Conservation (phyloP, 2,888 invertebrate genomes). For the Mactromeris polynyma region DNA sequence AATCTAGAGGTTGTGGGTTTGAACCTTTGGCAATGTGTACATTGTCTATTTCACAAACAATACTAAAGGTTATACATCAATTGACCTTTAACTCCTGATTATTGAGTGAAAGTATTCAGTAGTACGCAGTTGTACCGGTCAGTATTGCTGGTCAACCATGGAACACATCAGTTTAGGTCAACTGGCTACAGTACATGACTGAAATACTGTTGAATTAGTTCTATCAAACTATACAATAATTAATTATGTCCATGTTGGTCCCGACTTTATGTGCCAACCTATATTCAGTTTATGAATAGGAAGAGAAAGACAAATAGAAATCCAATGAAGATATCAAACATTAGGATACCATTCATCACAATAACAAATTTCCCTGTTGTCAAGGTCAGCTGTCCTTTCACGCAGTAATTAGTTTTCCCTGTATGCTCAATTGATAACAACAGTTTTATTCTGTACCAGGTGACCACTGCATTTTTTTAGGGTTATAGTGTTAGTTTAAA, state of each 20-base stretch:
- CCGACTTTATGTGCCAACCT: background rate
- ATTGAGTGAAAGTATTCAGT: no score
- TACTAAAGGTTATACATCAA: no score
- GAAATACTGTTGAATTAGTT: background rate
- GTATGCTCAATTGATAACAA: slow-evolving; percentile 6
- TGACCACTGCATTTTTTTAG: background rate
- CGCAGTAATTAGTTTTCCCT: background rate
- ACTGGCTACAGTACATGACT: no score
- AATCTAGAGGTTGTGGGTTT: no score
- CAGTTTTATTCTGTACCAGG: background rate
- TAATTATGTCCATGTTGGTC: background rate
- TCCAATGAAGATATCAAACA: background rate
- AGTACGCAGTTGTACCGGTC: no score
- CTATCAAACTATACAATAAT: background rate
- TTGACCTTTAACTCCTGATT: no score
- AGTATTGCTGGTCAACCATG: no score
- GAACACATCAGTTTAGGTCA: no score
- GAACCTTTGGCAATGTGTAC: no score
- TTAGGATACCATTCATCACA: background rate
- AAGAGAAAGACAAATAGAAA: background rate
- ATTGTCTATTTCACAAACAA: no score
- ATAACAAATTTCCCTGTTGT: background rate
- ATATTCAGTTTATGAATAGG: background rate
- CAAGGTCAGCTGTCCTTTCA: slow-evolving; percentile 3
- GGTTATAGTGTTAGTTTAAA: background rate